A percentile compares a stretch with the other conserved stretches of the same genome.
These are phyloP conservation scores for Spilosoma lubricipeda DNA, from an alignment of 2,888 invertebrate genomes.

Conservation along the genomic window DNA sequence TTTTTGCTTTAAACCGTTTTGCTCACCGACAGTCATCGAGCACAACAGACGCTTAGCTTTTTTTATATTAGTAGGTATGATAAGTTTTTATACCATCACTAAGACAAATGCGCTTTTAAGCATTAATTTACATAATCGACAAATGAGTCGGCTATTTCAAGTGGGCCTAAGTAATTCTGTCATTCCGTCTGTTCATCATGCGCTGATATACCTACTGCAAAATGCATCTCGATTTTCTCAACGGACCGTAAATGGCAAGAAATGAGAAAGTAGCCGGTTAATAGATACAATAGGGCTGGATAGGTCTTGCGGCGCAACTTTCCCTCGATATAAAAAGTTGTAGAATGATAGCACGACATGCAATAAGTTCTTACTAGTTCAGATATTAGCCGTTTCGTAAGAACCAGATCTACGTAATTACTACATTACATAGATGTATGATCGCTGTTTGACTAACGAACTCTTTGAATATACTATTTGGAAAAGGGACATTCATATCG, in stretches of 20 bases:
- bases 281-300: constrained; percentile 85
- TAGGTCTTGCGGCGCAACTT: constrained; percentile 78
- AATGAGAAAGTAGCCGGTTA: constrained; percentile 83
- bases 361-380: constrained; percentile 65
- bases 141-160: constrained; percentile 50
- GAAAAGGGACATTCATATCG: constrained; percentile 54
- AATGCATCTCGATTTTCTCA: constrained; percentile 82
- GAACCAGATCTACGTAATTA: constrained; percentile 70
- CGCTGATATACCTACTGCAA: constrained; percentile 61
- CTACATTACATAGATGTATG: constrained; percentile 65
- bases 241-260: constrained; percentile 82
- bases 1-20: constrained; percentile 67
- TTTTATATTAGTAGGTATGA: constrained; percentile 40
- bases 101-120: constrained; percentile 36
- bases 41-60: constrained; percentile 45
- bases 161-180: constrained; percentile 62
- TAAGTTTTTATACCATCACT: constrained; percentile 25
- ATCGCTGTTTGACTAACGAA: constrained; percentile 58
- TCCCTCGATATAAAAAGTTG: constrained; percentile 78
- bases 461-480: constrained; percentile 57
- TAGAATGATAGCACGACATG: constrained; percentile 69
- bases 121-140: constrained; percentile 37
- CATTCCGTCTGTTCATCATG: constrained; percentile 67
- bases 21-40: constrained; percentile 51
- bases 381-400: constrained; percentile 75